Base-by-base conservation (phyloP, 2,888 invertebrate species). In the Agrochola circellaris region DNA sequence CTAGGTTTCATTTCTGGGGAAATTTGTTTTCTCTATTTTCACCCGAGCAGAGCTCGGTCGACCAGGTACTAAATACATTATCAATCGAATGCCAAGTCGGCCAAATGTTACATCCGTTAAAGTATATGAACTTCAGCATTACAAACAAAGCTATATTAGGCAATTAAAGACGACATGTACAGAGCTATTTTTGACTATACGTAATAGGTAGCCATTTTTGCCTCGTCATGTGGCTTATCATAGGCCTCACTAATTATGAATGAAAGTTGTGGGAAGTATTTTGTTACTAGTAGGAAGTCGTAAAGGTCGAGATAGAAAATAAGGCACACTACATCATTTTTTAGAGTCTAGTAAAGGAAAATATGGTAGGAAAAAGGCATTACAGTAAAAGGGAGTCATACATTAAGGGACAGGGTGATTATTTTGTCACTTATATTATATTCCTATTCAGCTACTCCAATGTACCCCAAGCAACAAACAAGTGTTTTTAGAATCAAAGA, bases 61-160 rank as follows among this genome's bases (percentile, higher is more conserved):
- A 38, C 8, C 42, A 42, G 9, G 42, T 1, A 42, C 42, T 42
- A 42, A 42, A 42, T 38, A 38, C 7, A 11, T 26, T 23, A 11
- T 72, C 45, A 56, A 73, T 81, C 6, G 20, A n/a, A 48, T 61
- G 13, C 48, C 1, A n/a, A 60, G n/a, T 42, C 34, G 15, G 34
- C 38, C 48, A 81, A 77, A 77, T 74, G 81, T 64, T 75, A 62
- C 23, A 15, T 17, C 26, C 11, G 34, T 61, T 51, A 17, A 45
- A 42, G 9, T 72, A 23, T 42, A 34, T 78, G 73, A 77, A 71
- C 81, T 77, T 77, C 73, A 54, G 11, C 54, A 62, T 77, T 61
- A 72, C 4, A 68, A 58, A 48, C 2, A 15, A 1, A 38, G 38
- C 30, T 56, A 48, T 34, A 3, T 34, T 34, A 34, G 34, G 34